These are phyloP conservation scores for Xenopus petersii DNA, from an alignment of 2,797 vertebrate genomes.

Conservation along the genomic window DNA sequence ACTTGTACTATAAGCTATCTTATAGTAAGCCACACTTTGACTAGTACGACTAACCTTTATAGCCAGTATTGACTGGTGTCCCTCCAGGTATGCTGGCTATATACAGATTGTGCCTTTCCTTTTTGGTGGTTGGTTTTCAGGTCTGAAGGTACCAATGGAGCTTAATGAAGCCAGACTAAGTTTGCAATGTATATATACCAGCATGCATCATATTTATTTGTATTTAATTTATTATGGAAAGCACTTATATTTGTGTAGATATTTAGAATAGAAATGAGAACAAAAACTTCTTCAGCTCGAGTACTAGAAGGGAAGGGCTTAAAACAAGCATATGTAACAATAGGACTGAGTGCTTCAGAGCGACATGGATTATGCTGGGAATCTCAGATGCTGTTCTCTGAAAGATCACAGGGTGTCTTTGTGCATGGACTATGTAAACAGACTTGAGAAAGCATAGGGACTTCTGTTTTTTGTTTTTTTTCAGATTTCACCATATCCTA, in stretches of 20 bases:
- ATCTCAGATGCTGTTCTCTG: slow-evolving; percentile 26
- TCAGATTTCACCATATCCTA: slow-evolving; percentile 27
- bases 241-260: background rate
- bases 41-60: no score
- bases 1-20: no score
- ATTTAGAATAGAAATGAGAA: background rate
- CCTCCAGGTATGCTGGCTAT: no score
- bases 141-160: no score
- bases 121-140: no score
- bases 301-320: background rate
- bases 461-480: slow-evolving; percentile 3
- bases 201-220: background rate
- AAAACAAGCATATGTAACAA: background rate
- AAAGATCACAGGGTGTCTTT: slow-evolving; percentile 13
- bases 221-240: background rate
- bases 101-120: no score
- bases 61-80: no score
- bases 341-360: background rate
- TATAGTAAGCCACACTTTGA: no score
- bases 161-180: no score
- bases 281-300: background rate
- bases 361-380: slow-evolving; percentile 5
- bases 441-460: slow-evolving; percentile 7
- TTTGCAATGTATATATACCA: no score
- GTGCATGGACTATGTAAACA: slow-evolving; percentile 24